A percentile compares a stretch with the other conserved stretches of the same genome.
Conservation (phyloP, 2,113 vertebrate species). For the Phalacrocorax pelagicus region DNA sequence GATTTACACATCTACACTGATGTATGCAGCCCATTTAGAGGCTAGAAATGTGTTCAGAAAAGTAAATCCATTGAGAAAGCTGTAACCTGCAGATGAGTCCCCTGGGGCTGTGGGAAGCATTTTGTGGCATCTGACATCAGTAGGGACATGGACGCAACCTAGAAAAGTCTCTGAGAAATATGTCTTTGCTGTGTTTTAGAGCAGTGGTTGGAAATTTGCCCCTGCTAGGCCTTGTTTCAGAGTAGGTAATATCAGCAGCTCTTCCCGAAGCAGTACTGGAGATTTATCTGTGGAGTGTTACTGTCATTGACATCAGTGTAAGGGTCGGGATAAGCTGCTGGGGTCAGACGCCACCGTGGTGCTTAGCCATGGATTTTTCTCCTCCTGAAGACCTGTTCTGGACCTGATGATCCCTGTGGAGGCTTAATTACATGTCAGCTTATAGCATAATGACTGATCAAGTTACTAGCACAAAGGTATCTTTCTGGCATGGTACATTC, state of each 20-base stretch:
- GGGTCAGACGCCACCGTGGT: neutral
- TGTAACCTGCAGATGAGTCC: neutral
- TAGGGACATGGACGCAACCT: neutral
- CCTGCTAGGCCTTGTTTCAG: neutral
- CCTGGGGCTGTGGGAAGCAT: rapidly evolving
- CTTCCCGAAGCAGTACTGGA: neutral
- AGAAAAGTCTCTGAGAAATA: neutral
- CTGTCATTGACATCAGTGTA: neutral
- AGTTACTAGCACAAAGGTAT: neutral
- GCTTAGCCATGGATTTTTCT: slow-evolving; percentile 16
- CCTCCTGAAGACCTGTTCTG: neutral
- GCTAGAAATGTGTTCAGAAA: neutral
- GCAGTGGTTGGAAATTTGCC: neutral
- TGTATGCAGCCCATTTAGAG: neutral
- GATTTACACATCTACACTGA: neutral
- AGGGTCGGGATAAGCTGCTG: neutral
- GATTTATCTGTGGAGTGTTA: neutral
- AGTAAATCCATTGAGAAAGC: neutral
- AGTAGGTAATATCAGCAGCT: rapidly evolving
- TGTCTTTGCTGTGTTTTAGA: neutral
- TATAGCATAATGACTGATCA: slow-evolving; percentile 8
- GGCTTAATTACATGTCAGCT: slow-evolving; percentile 47
- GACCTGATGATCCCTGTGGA: neutral
- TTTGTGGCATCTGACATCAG: neutral
- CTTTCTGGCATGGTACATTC: neutral